Evolutionary conservation across 2,113 vertebrate species (phyloP), one percentile per base, ranked within the genome.

Genomic region (Hystrix brachyura): DNA sequence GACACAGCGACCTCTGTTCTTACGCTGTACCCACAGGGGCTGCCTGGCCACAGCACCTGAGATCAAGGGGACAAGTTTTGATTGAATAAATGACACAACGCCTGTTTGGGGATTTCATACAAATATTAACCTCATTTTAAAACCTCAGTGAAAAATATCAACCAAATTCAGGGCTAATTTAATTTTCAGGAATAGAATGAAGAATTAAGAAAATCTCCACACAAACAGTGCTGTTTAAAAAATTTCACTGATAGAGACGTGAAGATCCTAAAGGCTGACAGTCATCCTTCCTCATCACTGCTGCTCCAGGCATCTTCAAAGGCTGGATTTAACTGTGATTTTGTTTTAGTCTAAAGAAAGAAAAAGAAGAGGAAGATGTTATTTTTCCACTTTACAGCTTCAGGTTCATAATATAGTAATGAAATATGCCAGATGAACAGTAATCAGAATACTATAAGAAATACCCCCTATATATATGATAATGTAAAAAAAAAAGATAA

Each of bases 261-360:
- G 81, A 91, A 95, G 27, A 57, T 59, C 65, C n/a, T 55, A n/a
- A 46, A 85, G 5, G 93, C 1, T 86, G 69, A 94, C 93, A 93
- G 96, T 98, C 97, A 98, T 98, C 97, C 99, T 97, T 99, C 99
- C 94, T 99, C 99, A 90, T 99, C 99, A 88, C 99, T 99, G 98
- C 99, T 99, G 97, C 99, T 99, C 99, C 99, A 99, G 1, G 99
- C 98, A 1, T 99, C 99, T 98, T 99, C 98, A 97, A 99, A 99
- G 25, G 99, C 99, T 94, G 98, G 98, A 98, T 99, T 99, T 89
- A 99, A 98, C 5, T 95, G 97, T 34, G 98, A 94, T 87, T 96
- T 98, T 65, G 92, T 87, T 87, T 97, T 97, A 98, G 71, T 92
- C 99, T 99, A 98, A 80, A 96, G 96, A 98, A 96, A 98, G 87